phyloP scores from a whole-genome alignment of 2,113 vertebrate genomes.

The Gnathonemus echidnorhynchus region DNA sequence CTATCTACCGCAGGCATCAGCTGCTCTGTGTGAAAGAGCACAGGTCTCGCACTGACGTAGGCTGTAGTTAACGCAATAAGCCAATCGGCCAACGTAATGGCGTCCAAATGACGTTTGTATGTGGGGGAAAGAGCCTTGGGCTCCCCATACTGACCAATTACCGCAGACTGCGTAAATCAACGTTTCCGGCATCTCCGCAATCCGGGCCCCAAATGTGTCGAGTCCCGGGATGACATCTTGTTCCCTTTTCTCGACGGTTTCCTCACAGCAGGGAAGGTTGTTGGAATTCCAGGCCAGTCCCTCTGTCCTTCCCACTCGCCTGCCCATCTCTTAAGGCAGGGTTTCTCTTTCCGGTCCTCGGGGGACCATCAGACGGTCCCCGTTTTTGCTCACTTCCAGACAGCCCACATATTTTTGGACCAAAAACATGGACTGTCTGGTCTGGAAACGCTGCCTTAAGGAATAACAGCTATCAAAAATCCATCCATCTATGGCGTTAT shows the following conservation, averaged over 20 bases:
- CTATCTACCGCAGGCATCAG: constrained; percentile 8
- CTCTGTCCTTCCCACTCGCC: neutral
- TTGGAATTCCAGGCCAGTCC: neutral
- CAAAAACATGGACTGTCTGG: neutral
- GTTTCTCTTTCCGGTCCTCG: neutral
- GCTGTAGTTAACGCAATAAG: neutral
- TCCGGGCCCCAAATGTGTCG: neutral
- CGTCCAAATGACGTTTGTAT: neutral
- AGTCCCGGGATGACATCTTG: neutral
- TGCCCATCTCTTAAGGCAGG: neutral
- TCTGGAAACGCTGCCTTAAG: neutral
- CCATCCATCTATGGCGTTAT: neutral
- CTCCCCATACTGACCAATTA: neutral
- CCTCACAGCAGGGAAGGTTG: neutral
- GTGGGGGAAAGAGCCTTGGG: neutral
- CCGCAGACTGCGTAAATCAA: neutral
- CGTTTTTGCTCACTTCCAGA: neutral
- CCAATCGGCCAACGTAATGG: neutral
- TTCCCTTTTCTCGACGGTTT: neutral
- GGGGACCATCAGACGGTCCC: neutral
- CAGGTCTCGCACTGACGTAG: neutral
- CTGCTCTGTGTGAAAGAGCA: neutral
- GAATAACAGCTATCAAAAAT: neutral
- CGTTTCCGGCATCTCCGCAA: neutral
- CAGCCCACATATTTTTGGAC: neutral